Evolutionary conservation across 2,888 invertebrate species (phyloP).

Genomic region (Entomobrya proxima): DNA sequence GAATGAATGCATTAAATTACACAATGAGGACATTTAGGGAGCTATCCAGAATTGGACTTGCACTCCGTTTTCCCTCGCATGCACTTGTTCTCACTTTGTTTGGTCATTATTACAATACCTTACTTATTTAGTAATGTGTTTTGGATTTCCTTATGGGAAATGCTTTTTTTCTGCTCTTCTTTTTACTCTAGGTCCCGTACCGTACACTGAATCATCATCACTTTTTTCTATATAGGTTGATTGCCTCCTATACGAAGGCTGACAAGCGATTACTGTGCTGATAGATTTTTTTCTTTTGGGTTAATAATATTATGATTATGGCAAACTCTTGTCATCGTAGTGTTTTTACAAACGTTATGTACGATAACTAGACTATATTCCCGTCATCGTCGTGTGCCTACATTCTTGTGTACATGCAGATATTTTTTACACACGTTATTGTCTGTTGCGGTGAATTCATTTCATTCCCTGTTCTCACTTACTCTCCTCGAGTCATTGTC

Average conservation of each 20-base stretch:
- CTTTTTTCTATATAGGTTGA: conserved; percentile 34
- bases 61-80: conserved; percentile 64
- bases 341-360: conserved; percentile 30
- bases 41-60: conserved; percentile 69
- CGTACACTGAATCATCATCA: conserved; percentile 34
- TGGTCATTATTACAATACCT: conserved; percentile 68
- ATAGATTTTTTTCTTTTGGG: conserved; percentile 63
- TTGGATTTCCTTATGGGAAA: conserved; percentile 71
- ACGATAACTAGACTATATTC: not conserved
- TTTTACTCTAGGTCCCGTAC: conserved; percentile 69
- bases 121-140: conserved; percentile 68
- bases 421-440: conserved; percentile 28
- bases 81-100: conserved; percentile 65
- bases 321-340: conserved; percentile 60
- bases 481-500: not conserved
- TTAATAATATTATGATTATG: conserved; percentile 64
- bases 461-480: conserved; percentile 40
- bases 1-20: conserved; percentile 53
- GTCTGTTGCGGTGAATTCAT: conserved; percentile 54
- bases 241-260: conserved; percentile 50
- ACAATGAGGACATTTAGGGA: conserved; percentile 68
- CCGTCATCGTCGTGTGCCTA: conserved; percentile 32
- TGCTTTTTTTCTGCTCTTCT: conserved; percentile 38
- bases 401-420: not conserved
- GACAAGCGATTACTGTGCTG: conserved; percentile 55